Evolutionary conservation across 1,140 invertebrate species (phyloP).

Genomic region (Trypoxylus dichotomus): DNA sequence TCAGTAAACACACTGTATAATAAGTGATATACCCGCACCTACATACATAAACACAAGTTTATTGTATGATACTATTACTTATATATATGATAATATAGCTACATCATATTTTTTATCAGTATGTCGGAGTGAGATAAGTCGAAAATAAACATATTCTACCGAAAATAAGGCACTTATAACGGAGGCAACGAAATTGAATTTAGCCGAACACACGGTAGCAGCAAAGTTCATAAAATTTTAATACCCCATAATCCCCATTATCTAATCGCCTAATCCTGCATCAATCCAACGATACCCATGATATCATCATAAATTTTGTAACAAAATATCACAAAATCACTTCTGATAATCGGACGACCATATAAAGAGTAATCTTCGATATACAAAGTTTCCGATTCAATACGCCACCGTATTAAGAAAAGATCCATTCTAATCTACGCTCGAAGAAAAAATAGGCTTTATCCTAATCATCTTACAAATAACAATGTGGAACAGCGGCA

Average conservation of each 20-base stretch:
- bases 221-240: constrained; percentile 26
- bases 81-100: neutral
- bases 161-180: neutral
- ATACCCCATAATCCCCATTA: constrained; percentile 26
- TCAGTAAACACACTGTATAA: neutral
- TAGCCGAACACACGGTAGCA: constrained; percentile 14
- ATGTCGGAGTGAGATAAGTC: constrained; percentile 12
- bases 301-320: constrained; percentile 28
- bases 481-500: neutral
- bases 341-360: constrained; percentile 25
- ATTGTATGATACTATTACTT: neutral
- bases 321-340: constrained; percentile 29
- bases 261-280: constrained; percentile 21
- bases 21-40: neutral
- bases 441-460: neutral
- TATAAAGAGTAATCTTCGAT: constrained; percentile 26
- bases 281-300: constrained; percentile 15
- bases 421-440: neutral
- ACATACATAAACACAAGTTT: neutral
- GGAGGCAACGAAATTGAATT: constrained; percentile 14
- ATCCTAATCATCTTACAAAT: neutral
- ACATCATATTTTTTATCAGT: constrained; percentile 12
- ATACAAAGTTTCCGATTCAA: constrained; percentile 24
- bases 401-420: neutral
- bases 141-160: constrained; percentile 27